phyloP scores from a whole-genome alignment of 2,113 vertebrate genomes.

The Lipotes vexillifer region DNA sequence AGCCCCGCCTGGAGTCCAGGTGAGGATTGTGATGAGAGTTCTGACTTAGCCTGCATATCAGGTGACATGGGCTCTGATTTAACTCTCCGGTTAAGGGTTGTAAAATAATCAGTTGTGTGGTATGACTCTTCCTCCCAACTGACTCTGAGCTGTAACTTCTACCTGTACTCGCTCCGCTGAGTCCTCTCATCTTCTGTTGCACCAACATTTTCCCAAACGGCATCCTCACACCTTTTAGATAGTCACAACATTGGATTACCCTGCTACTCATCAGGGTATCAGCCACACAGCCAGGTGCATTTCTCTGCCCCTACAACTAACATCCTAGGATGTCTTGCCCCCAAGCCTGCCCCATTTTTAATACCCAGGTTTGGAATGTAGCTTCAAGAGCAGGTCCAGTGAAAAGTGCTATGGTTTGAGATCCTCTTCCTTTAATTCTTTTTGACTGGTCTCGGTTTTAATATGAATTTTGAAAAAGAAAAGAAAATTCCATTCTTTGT shows the following conservation, averaged over 20 bases:
- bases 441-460: slow-evolving; percentile 15
- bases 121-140: neutral
- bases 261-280: neutral
- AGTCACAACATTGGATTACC: neutral
- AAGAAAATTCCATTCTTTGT: neutral
- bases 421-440: neutral
- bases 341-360: neutral
- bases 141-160: neutral
- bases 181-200: neutral
- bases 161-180: neutral
- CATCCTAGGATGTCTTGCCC: too few species aligned
- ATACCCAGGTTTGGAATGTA: neutral
- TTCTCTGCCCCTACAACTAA: neutral
- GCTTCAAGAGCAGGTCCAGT: neutral
- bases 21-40: neutral
- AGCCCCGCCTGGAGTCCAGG: neutral
- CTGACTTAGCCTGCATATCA: neutral
- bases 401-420: neutral
- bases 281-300: neutral
- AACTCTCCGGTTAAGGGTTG: neutral
- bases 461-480: neutral
- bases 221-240: neutral
- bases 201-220: neutral
- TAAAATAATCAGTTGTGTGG: neutral
- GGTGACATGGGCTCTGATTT: neutral